These are phyloP conservation scores for Stigmatopora argus DNA, from an alignment of 2,113 vertebrate species.

Conservation along the genomic window DNA sequence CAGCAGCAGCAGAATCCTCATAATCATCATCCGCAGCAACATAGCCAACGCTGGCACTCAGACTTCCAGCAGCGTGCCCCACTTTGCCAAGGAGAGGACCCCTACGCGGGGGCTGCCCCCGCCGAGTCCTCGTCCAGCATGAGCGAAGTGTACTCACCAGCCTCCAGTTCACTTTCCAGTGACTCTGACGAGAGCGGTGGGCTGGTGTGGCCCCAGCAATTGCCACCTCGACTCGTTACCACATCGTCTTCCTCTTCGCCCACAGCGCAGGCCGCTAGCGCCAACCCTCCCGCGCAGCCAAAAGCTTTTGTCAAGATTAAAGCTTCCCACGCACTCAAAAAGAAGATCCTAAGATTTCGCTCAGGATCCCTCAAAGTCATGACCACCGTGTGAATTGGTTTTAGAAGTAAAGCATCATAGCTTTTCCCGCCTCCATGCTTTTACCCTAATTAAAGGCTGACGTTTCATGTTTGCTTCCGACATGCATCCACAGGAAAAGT, in stretches of 20 bases:
- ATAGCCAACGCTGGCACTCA: conserved; percentile 35
- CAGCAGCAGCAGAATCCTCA: conserved; percentile 12
- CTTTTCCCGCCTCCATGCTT: not conserved
- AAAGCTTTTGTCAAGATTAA: conserved; percentile 88
- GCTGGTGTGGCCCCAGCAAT: conserved; percentile 88
- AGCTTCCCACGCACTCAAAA: conserved; percentile 89
- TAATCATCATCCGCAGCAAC: conserved; percentile 41
- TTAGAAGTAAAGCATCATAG: not conserved
- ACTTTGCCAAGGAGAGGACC: conserved; percentile 52
- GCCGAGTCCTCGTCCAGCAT: conserved; percentile 76
- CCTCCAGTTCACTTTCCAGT: conserved; percentile 79
- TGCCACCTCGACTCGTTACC: conserved; percentile 69
- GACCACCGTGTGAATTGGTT: conserved; percentile 80
- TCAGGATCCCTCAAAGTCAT: conserved; percentile 90
- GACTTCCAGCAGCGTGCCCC: conserved; percentile 61
- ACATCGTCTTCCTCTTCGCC: conserved; percentile 66
- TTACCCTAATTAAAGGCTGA: conserved; percentile 1
- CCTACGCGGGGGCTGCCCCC: conserved; percentile 24
- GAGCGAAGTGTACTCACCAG: conserved; percentile 78
- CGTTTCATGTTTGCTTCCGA: conserved; percentile 1
- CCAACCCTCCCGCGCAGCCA: conserved; percentile 56
- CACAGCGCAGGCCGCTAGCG: conserved; percentile 50
- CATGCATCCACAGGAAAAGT: conserved; percentile 11
- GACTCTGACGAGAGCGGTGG: conserved; percentile 83
- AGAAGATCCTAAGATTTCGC: conserved; percentile 86